Conservation (phyloP, 2,797 vertebrate species). For the Gadopsis bispinosus region DNA sequence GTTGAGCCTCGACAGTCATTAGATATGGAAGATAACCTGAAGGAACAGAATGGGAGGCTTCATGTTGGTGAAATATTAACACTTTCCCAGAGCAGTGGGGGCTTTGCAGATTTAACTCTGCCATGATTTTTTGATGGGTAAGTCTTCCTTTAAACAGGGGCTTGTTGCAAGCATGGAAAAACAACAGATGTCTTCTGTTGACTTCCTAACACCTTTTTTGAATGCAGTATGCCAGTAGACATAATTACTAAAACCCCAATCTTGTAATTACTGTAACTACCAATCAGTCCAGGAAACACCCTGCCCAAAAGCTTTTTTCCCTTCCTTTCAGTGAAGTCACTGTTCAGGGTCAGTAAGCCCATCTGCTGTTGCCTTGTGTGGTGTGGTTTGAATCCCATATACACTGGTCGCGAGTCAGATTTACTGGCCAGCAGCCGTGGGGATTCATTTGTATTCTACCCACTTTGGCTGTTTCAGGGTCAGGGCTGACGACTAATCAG, state of each 20-base stretch:
- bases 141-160: constrained; percentile 24
- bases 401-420: constrained; percentile 76
- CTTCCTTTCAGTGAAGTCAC: constrained; percentile 64
- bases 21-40: constrained; percentile 50
- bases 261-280: constrained; percentile 55
- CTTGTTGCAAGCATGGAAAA: constrained; percentile 17
- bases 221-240: constrained; percentile 25
- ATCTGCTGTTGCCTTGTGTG: constrained; percentile 67
- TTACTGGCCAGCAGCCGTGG: constrained; percentile 66
- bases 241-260: constrained; percentile 36
- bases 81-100: constrained; percentile 38
- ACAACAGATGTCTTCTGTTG: constrained; percentile 26
- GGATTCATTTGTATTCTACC: constrained; percentile 74
- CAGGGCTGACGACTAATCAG: constrained; percentile 76
- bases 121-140: constrained; percentile 55
- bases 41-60: constrained; percentile 32
- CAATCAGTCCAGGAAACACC: constrained; percentile 53
- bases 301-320: constrained; percentile 48
- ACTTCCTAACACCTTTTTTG: constrained; percentile 39
- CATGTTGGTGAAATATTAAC: constrained; percentile 67
- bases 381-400: constrained; percentile 74
- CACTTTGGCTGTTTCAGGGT: constrained; percentile 72
- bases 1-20: constrained; percentile 51
- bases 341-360: constrained; percentile 61
- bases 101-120: constrained; percentile 42